Evolutionary conservation across 1,140 invertebrate genomes (phyloP).

Genomic region (Drosophila auraria): DNA sequence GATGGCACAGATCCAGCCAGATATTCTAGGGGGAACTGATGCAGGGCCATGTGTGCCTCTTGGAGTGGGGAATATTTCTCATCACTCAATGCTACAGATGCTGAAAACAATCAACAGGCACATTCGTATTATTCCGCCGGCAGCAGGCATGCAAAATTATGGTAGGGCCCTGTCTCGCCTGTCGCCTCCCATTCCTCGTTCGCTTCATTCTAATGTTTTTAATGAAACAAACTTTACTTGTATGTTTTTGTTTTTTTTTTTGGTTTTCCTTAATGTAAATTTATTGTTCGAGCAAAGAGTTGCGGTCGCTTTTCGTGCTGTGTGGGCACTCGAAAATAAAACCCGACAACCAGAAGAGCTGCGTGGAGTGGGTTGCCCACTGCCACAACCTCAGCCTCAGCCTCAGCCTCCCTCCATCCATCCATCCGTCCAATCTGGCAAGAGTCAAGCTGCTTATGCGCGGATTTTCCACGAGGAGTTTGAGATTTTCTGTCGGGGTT

Average conservation of each 20-base stretch:
- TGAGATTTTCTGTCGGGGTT: background rate
- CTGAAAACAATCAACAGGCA: constrained; percentile 77
- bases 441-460: constrained; percentile 63
- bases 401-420: constrained; percentile 6
- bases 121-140: constrained; percentile 47
- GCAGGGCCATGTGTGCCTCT: constrained; percentile 61
- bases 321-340: constrained; percentile 81
- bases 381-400: constrained; percentile 2
- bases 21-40: constrained; percentile 20
- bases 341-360: constrained; percentile 33
- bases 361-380: constrained; percentile 40
- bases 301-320: constrained; percentile 54
- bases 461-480: constrained; percentile 29
- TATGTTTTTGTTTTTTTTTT: constrained; percentile 4
- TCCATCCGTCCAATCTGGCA: constrained; percentile 35
- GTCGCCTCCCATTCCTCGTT: constrained; percentile 49
- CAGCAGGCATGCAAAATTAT: constrained; percentile 69
- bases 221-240: constrained; percentile 65
- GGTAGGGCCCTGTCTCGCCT: constrained; percentile 33
- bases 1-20: constrained; percentile 22
- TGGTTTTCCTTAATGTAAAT: constrained; percentile 60
- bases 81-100: constrained; percentile 76
- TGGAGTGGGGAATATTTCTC: constrained; percentile 49
- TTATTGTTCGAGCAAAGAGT: constrained; percentile 69
- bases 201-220: constrained; percentile 78